Conservation (phyloP, 2,888 invertebrate genomes). For the Calameuta filiformis region DNA sequence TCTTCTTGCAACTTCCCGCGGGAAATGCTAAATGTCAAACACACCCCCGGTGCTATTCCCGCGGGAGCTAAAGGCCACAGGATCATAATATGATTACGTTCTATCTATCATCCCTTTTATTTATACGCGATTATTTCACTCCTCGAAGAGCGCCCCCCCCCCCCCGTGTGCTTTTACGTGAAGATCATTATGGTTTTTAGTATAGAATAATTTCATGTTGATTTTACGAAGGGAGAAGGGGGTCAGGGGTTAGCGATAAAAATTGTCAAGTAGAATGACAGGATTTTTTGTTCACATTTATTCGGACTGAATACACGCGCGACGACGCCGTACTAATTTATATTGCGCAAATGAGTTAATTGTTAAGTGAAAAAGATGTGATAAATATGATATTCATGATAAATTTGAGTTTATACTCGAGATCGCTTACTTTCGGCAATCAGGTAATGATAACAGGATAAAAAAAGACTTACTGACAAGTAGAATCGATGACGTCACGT, state of each 20-base stretch:
- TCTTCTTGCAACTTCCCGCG: conserved; percentile 39
- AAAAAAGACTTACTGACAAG: neutral
- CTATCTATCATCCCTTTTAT: conserved; percentile 39
- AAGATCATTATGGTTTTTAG: neutral
- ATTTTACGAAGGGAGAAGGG: no score
- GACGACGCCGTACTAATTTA: neutral
- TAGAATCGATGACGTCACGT: neutral
- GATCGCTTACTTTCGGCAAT: no score
- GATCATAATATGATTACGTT: conserved; percentile 60
- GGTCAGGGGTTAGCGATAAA: neutral
- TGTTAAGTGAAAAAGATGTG: neutral
- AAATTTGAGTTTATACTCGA: no score
- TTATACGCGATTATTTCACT: conserved; percentile 20
- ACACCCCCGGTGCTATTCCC: conserved; percentile 46
- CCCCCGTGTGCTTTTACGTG: neutral
- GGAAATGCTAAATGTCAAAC: conserved; percentile 64
- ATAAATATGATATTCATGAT: neutral
- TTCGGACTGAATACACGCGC: neutral
- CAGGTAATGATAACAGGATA: neutral
- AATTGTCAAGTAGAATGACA: neutral
- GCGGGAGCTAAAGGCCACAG: conserved; percentile 55
- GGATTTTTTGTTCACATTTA: neutral
- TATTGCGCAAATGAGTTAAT: neutral
- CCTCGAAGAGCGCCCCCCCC: neutral
- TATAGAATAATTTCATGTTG: neutral